These are phyloP conservation scores for Hiodon tergisus DNA, from an alignment of 2,113 vertebrate species.

Conservation along the genomic window DNA sequence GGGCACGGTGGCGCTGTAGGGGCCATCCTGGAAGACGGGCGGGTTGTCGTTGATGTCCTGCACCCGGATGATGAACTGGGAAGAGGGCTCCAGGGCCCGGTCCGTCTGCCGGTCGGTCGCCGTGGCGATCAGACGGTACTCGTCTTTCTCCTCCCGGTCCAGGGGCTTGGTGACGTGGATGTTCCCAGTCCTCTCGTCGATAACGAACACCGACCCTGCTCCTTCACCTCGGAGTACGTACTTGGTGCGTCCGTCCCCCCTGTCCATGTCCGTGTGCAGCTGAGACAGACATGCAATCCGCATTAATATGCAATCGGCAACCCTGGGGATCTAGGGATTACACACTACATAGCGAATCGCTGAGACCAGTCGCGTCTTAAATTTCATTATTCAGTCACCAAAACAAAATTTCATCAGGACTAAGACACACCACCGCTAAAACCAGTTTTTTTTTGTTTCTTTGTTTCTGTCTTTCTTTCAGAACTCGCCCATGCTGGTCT, in stretches of 20 bases:
- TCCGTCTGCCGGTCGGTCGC: slow-evolving; percentile 74
- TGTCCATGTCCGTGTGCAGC: slow-evolving; percentile 84
- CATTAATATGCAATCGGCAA: background rate
- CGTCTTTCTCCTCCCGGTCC: slow-evolving; percentile 84
- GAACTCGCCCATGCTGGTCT: too few species aligned
- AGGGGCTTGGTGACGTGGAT: slow-evolving; percentile 85
- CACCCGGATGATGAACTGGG: slow-evolving; percentile 83
- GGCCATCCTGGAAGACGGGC: slow-evolving; percentile 69
- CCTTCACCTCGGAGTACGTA: slow-evolving; percentile 81
- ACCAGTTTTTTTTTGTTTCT: too few species aligned
- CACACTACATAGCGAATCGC: too few species aligned
- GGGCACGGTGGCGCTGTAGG: slow-evolving; percentile 74
- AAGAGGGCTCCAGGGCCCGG: slow-evolving; percentile 77
- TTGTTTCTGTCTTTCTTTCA: too few species aligned
- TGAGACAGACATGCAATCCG: slow-evolving; percentile 36
- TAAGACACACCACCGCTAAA: too few species aligned
- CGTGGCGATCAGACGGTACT: slow-evolving; percentile 77
- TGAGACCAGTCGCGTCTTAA: too few species aligned
- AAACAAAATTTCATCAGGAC: too few species aligned
- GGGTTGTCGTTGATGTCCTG: slow-evolving; percentile 89
- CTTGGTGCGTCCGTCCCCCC: slow-evolving; percentile 73
- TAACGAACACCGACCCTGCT: slow-evolving; percentile 83
- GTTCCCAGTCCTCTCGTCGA: slow-evolving; percentile 80
- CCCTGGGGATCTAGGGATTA: too few species aligned
- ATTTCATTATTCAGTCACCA: too few species aligned